These are phyloP conservation scores for Pygathrix nemaeus DNA, from an alignment of 2,113 vertebrate species.

Conservation along the genomic window DNA sequence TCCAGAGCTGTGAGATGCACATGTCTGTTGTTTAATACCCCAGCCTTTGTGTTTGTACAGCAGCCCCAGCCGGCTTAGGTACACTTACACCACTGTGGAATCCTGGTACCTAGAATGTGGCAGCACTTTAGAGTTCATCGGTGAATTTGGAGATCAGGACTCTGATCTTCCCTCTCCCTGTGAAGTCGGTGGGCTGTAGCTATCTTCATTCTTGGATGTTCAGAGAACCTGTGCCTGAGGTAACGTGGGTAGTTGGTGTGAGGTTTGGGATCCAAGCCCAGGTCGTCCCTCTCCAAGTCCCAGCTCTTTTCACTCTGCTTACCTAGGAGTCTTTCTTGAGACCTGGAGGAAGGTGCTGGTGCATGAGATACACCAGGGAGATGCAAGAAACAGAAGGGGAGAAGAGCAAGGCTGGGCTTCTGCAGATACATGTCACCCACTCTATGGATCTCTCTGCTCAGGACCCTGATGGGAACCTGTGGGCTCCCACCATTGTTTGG, in stretches of 20 bases:
- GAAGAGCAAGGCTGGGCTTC: not conserved
- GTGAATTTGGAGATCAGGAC: fast-evolving
- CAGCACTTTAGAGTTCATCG: fast-evolving
- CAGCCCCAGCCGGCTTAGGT: fast-evolving
- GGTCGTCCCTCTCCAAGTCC: not conserved
- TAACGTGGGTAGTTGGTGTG: not conserved
- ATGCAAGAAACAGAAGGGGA: fast-evolving
- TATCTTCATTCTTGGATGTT: no score
- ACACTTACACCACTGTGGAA: fast-evolving
- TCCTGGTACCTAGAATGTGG: fast-evolving
- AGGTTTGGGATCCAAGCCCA: fast-evolving
- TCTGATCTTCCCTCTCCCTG: fast-evolving
- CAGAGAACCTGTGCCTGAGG: fast-evolving
- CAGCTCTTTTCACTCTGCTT: not conserved
- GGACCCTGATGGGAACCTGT: not conserved
- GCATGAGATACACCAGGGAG: not conserved
- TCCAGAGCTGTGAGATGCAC: no score
- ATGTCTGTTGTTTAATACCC: no score
- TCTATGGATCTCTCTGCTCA: not conserved
- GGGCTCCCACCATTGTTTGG: not conserved
- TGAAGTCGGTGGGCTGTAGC: fast-evolving
- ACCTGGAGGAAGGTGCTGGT: not conserved
- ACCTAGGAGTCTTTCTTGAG: not conserved
- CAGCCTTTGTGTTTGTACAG: fast-evolving
- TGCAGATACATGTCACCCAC: not conserved